Base-by-base conservation (phyloP, 2,888 invertebrate genomes). In the Cosmorhoe ocellata region DNA sequence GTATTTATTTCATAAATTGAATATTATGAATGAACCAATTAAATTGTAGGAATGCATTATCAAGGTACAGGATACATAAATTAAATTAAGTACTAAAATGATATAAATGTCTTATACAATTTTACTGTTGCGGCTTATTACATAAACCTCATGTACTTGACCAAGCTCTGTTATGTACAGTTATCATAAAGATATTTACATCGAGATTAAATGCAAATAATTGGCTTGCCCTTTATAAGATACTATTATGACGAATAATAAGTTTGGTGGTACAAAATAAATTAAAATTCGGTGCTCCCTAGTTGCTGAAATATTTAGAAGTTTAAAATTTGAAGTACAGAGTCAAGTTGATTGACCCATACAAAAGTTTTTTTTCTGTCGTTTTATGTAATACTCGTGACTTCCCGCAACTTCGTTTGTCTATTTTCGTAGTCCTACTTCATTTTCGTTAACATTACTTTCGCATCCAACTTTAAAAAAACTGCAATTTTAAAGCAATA, bases 31-130 rank as follows among this genome's bases (percentile, higher is more conserved):
- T 78, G 76, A 84, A 84, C 78, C 75, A 69, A 80, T 80, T 72
- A 80, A 76, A 83, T 73, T 70, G 79, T 81, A 84, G 88, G 88
- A 88, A 89, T 89, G 88, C 80, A 81, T 80, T 75, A 73, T 57
- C 47, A 61, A 49, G 76, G 77, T 80, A 83, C 75, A 82, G 73
- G 75, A 73, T 79, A 81, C 74, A 71, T 77, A 76, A 45, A 85
- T 86, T 87, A 85, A 86, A 80, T 87, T 88, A 88, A 86, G 84
- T 87, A 86, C 87, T 82, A 82, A 81, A 80, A 70, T 76, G 71
- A 71, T 69, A 72, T 67, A 69, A 76, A 76, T 34, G 10, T 79
- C 76, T 72, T 54, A 71, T 78, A 64, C 76, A 79, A 64, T 59
- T 63, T 71, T 78, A 66, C 69, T 72, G 53, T 43, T 37, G 74